Conservation (phyloP, 2,888 invertebrate genomes). For the Drosophila buzzatii region DNA sequence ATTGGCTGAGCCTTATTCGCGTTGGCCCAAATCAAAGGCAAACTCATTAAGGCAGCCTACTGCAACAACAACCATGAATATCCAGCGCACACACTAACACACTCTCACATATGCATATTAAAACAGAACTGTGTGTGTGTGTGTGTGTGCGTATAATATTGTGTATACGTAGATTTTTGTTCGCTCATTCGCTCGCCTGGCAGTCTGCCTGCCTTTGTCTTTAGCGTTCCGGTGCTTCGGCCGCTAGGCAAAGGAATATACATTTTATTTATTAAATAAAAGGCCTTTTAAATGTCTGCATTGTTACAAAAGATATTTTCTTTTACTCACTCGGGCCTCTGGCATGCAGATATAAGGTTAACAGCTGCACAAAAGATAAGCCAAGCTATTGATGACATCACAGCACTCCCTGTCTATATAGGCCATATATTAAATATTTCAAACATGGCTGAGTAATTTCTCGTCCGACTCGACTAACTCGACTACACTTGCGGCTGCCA, state of each 20-base stretch:
- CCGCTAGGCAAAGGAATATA: slow-evolving; percentile 54
- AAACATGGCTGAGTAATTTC: slow-evolving; percentile 17
- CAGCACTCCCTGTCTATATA: background rate
- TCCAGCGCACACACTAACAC: slow-evolving; percentile 21
- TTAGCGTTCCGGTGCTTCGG: slow-evolving; percentile 46
- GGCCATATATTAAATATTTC: slow-evolving; percentile 19
- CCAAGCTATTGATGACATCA: slow-evolving; percentile 25
- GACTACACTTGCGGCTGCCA: slow-evolving; percentile 9
- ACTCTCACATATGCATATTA: slow-evolving; percentile 65
- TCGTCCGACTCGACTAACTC: background rate
- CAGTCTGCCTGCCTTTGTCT: slow-evolving; percentile 53
- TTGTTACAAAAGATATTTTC: slow-evolving; percentile 24
- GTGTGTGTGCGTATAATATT: slow-evolving; percentile 68
- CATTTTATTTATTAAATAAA: slow-evolving; percentile 72
- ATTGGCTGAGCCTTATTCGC: slow-evolving; percentile 54
- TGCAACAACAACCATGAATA: slow-evolving; percentile 25
- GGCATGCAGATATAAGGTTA: slow-evolving; percentile 32
- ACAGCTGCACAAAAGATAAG: slow-evolving; percentile 14
- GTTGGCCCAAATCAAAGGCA: slow-evolving; percentile 73
- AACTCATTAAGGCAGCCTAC: slow-evolving; percentile 68
- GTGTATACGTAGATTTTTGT: slow-evolving; percentile 44
- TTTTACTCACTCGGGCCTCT: slow-evolving; percentile 29
- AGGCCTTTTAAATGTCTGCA: slow-evolving; percentile 54
- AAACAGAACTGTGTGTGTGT: slow-evolving; percentile 68
- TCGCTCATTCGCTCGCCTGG: background rate